Percentiles rank a stretch among this genome's conserved stretches.
These are phyloP conservation scores for Eulemur macaco DNA, from an alignment of 2,113 vertebrate genomes.

Conservation along the genomic window DNA sequence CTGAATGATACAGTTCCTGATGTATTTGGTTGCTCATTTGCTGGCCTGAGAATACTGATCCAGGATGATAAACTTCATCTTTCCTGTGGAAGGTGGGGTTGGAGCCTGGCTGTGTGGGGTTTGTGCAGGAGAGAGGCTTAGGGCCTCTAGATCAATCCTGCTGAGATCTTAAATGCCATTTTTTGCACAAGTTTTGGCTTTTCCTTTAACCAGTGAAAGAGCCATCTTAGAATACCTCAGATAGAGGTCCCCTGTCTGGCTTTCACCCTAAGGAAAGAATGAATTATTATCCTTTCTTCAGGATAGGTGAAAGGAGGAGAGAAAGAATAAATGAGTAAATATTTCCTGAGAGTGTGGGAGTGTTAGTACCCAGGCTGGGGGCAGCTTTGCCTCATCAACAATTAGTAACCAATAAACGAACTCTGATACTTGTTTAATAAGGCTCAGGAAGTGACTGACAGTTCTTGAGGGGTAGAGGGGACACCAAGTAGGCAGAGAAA, in stretches of 20 bases:
- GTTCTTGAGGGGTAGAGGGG: background rate
- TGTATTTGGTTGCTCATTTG: constrained; percentile 98
- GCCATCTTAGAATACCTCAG: background rate
- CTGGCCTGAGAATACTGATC: constrained; percentile 92
- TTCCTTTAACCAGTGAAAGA: background rate
- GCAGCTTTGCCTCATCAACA: background rate
- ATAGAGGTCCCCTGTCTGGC: background rate
- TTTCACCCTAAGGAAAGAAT: background rate
- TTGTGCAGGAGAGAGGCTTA: no score
- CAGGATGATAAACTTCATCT: constrained; percentile 96
- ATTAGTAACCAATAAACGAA: background rate
- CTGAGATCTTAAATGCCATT: background rate
- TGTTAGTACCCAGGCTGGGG: background rate
- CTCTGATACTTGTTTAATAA: background rate
- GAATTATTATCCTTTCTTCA: background rate
- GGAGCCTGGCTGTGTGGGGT: no score
- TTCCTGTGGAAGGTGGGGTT: background rate
- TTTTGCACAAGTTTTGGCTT: background rate
- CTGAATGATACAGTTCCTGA: constrained; percentile 92
- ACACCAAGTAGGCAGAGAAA: background rate
- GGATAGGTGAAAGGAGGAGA: background rate
- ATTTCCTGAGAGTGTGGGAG: background rate
- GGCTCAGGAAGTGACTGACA: background rate
- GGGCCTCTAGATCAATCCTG: no score
- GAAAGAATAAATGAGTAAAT: background rate